These are phyloP conservation scores for Enteromius anoplus DNA, from an alignment of 2,797 vertebrate genomes.

Conservation along the genomic window DNA sequence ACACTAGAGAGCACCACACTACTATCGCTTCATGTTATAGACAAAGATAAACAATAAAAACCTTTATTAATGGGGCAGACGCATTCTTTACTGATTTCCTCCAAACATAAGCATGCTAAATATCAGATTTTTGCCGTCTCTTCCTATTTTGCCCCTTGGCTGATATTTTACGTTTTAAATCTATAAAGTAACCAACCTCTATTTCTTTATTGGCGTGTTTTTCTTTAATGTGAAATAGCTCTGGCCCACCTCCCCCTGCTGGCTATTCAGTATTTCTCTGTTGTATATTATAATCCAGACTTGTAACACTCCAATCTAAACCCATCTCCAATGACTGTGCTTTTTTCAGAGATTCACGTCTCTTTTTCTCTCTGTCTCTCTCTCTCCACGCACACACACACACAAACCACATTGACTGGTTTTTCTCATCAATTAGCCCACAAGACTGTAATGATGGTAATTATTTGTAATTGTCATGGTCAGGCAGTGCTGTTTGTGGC, in stretches of 20 bases:
- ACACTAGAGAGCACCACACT: neutral
- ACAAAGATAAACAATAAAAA: neutral
- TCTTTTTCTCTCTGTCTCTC: neutral
- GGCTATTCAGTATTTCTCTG: neutral
- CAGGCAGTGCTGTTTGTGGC: constrained; percentile 52
- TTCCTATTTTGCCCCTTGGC: neutral
- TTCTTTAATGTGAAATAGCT: neutral
- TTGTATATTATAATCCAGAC: neutral
- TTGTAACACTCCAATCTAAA: neutral
- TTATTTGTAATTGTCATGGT: constrained; percentile 57
- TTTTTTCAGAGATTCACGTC: neutral
- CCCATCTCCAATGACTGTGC: neutral
- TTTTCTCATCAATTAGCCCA: constrained; percentile 60
- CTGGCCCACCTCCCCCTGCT: neutral
- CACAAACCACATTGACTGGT: constrained; percentile 44
- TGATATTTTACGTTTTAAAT: neutral
- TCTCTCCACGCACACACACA: neutral
- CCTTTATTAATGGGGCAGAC: neutral
- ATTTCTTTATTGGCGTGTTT: neutral
- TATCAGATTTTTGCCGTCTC: neutral
- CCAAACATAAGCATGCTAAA: neutral
- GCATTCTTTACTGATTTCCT: neutral
- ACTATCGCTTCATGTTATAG: neutral
- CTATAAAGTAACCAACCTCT: neutral
- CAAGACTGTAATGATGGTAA: constrained; percentile 60